A percentile compares a stretch with the other conserved stretches of the same genome.
phyloP scores from a whole-genome alignment of 35 echinoderm and acorn worm species.

The Patiria miniata region DNA sequence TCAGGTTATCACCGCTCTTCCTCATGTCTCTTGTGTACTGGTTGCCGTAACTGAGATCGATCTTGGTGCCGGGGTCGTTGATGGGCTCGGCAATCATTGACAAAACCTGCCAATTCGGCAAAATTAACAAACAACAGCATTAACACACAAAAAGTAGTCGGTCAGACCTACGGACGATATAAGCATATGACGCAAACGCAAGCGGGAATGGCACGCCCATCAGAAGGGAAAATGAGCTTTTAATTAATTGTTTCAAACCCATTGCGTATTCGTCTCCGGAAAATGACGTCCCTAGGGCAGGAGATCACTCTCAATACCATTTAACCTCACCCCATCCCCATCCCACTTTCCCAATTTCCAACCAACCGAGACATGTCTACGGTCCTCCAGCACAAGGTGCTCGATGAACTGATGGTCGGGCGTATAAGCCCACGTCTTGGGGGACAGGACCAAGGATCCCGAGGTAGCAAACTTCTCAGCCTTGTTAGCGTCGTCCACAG shows the following conservation, averaged over 20 bases:
- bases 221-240: too few species aligned
- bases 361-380: conserved; percentile 75
- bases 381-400: conserved; percentile 65
- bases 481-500: conserved; percentile 89
- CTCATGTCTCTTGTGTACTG: background rate
- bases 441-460: conserved; percentile 77
- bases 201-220: too few species aligned
- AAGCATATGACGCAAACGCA: too few species aligned
- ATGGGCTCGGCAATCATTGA: conserved; percentile 6
- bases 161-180: background rate
- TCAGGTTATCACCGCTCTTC: background rate
- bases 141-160: too few species aligned
- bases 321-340: too few species aligned
- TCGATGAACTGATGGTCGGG: conserved; percentile 75
- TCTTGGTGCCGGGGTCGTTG: background rate
- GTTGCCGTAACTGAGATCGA: conserved; percentile 4
- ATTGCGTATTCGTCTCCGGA: too few species aligned
- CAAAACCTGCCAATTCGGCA: background rate
- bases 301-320: too few species aligned
- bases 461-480: conserved; percentile 88
- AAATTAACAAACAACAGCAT: too few species aligned
- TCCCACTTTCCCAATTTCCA: too few species aligned
- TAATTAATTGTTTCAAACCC: too few species aligned
- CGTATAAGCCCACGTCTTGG: conserved; percentile 85
- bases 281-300: too few species aligned